Evolutionary conservation across 1,140 invertebrate genomes (phyloP).

Genomic region (Calosoma granatense): DNA sequence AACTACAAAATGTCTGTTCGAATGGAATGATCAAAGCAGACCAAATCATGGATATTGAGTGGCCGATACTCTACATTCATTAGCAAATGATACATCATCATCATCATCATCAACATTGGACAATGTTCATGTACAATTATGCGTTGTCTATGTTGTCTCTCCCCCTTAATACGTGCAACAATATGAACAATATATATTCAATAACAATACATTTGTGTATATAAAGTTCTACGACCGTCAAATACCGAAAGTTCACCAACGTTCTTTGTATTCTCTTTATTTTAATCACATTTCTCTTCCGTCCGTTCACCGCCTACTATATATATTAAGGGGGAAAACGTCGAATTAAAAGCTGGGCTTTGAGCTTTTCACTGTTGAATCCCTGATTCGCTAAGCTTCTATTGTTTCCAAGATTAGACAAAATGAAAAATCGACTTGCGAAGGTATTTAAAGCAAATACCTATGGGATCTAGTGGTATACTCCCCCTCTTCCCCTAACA

Average conservation of each 20-base stretch:
- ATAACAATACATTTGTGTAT: no score
- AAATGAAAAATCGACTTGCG: background rate
- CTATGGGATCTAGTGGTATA: no score
- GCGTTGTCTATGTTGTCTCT: no score
- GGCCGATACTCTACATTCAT: no score
- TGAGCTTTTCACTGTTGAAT: background rate
- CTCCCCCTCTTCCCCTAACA: background rate
- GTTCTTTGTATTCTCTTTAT: background rate
- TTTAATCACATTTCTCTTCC: conserved; percentile 6
- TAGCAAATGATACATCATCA: no score
- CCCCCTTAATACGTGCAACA: no score
- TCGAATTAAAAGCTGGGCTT: conserved; percentile 2
- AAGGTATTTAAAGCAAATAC: background rate
- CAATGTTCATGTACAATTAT: no score
- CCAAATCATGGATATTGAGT: background rate
- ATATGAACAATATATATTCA: no score
- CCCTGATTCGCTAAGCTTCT: background rate
- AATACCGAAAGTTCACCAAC: no score
- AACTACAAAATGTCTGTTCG: background rate
- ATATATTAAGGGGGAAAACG: conserved; percentile 1
- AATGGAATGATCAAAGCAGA: background rate
- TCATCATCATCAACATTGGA: no score
- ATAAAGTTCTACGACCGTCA: no score
- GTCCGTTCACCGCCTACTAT: background rate
- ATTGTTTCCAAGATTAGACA: background rate